Evolutionary conservation across 1,140 invertebrate genomes (phyloP).

Genomic region (Heterodera schachtii): DNA sequence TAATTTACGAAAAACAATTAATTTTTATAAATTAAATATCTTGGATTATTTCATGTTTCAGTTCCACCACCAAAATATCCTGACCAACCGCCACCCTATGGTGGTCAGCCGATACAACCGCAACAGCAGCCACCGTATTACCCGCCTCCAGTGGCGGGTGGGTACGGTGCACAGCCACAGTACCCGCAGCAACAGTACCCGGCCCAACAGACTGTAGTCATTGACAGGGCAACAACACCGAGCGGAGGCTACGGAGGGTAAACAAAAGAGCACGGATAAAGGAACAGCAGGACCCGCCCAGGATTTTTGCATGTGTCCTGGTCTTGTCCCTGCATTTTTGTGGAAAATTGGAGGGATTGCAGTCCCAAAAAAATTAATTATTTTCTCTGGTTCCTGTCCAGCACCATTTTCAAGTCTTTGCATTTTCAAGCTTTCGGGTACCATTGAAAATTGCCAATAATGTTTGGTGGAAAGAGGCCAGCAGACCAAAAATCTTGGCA

Average conservation of each 20-base stretch:
- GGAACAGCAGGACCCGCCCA: too few species aligned
- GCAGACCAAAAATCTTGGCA: not conserved
- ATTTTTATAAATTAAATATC: conserved; percentile 3
- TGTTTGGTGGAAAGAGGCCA: too few species aligned
- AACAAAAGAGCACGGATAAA: not conserved
- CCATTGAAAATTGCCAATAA: too few species aligned
- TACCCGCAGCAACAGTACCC: conserved; percentile 28
- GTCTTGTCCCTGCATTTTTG: too few species aligned
- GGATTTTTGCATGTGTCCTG: too few species aligned
- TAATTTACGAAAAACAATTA: not conserved
- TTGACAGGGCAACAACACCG: conserved; percentile 37
- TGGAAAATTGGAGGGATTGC: too few species aligned
- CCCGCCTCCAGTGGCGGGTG: conserved; percentile 12
- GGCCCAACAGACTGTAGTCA: conserved; percentile 46
- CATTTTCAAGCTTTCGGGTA: not conserved
- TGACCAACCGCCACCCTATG: conserved; percentile 34
- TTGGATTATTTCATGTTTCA: not conserved
- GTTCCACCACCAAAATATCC: conserved; percentile 48
- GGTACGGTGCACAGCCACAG: conserved; percentile 24
- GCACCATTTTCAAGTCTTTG: too few species aligned
- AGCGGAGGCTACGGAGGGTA: conserved; percentile 36
- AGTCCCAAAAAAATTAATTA: too few species aligned
- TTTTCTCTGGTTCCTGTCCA: too few species aligned
- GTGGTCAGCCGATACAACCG: not conserved
- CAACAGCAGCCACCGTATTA: conserved; percentile 3